Evolutionary conservation across 2,797 vertebrate species (phyloP).

Genomic region (Anguilla megastoma): DNA sequence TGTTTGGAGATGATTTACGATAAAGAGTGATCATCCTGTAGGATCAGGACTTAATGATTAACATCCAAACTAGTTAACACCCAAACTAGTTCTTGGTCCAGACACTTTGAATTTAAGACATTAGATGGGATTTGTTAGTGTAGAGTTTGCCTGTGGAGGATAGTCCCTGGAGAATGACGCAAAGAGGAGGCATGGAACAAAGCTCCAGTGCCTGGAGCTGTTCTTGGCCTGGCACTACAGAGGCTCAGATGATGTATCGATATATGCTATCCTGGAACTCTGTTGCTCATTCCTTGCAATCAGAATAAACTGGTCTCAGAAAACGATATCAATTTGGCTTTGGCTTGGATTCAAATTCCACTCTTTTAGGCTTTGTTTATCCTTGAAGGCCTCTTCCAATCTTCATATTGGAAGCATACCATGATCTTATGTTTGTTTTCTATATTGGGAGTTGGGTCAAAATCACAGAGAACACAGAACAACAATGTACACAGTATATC

Average conservation of each 20-base stretch:
- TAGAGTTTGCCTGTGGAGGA: conserved; percentile 19
- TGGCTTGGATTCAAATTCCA: conserved; percentile 28
- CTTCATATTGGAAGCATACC: conserved; percentile 6
- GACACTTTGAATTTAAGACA: neutral
- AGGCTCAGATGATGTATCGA: conserved; percentile 31
- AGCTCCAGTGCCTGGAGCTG: conserved; percentile 21
- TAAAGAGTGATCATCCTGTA: neutral
- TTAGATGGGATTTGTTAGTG: neutral
- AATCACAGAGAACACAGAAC: conserved; percentile 19
- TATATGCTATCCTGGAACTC: conserved; percentile 19
- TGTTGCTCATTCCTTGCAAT: conserved; percentile 15
- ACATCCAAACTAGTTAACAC: neutral
- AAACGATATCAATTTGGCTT: conserved; percentile 22
- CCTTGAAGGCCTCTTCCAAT: conserved; percentile 22
- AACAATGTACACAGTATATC: neutral
- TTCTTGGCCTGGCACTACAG: conserved; percentile 26
- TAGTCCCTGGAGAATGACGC: conserved; percentile 10
- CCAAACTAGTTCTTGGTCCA: neutral
- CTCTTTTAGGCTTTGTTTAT: conserved; percentile 29
- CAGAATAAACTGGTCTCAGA: conserved; percentile 20
- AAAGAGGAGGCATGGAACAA: neutral
- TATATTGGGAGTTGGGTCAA: conserved; percentile 21
- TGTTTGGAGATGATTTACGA: neutral
- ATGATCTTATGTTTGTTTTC: conserved; percentile 17
- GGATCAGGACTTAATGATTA: neutral